phyloP scores from a whole-genome alignment of 2,888 invertebrate genomes.

The Drosophila acutilabella region DNA sequence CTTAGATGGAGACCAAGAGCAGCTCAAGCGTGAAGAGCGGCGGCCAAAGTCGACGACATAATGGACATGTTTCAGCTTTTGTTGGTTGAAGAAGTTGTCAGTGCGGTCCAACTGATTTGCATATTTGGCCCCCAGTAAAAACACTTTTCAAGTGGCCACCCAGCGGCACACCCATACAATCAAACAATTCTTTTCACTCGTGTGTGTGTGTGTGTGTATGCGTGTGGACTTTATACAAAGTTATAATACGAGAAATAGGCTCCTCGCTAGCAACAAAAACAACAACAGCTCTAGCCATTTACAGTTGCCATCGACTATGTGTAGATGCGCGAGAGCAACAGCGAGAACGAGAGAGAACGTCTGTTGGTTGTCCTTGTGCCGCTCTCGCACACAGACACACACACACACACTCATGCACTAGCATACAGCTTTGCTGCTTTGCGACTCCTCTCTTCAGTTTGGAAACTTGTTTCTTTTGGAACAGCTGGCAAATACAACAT shows the following conservation, averaged over 20 bases:
- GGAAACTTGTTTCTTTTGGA: constrained; percentile 81
- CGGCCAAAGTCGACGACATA: constrained; percentile 63
- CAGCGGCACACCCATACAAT: constrained; percentile 45
- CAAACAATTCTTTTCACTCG: not conserved
- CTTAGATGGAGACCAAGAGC: constrained; percentile 20
- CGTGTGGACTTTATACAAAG: constrained; percentile 73
- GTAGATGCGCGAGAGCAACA: constrained; percentile 12
- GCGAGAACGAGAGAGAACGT: constrained; percentile 14
- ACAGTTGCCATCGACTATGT: constrained; percentile 70
- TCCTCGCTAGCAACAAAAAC: constrained; percentile 54
- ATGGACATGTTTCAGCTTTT: constrained; percentile 81
- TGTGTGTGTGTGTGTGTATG: constrained; percentile 16
- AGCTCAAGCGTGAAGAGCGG: constrained; percentile 74
- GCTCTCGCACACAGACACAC: constrained; percentile 32
- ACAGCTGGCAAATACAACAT: constrained; percentile 72
- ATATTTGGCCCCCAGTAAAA: constrained; percentile 76
- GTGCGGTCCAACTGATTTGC: constrained; percentile 75
- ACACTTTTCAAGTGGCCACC: constrained; percentile 79
- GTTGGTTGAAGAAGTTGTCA: constrained; percentile 77
- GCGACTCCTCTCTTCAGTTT: constrained; percentile 63
- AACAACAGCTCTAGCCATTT: constrained; percentile 69
- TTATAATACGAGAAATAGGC: constrained; percentile 72
- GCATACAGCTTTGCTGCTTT: constrained; percentile 30
- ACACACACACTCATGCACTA: not conserved
- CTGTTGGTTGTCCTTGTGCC: constrained; percentile 49